Evolutionary conservation across 2,888 invertebrate genomes (phyloP).

Genomic region (Phortica okadai): DNA sequence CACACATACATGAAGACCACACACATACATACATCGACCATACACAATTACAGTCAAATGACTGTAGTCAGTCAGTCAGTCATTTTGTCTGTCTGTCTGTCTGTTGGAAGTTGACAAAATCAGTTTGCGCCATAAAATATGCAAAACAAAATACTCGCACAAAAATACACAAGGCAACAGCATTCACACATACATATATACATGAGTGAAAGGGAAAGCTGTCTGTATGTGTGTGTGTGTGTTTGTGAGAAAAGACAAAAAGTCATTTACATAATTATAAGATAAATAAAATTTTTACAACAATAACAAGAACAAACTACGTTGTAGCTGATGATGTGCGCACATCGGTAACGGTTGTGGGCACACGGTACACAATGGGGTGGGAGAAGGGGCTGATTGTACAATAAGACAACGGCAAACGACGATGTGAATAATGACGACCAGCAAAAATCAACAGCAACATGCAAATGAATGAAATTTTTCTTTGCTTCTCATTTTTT

Average conservation of each 20-base stretch:
- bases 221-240: conserved; percentile 4
- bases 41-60: background rate
- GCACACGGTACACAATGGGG: too few relatives aligned
- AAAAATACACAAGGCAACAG: conserved; percentile 30
- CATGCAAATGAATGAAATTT: conserved; percentile 41
- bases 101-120: conserved; percentile 39
- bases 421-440: background rate
- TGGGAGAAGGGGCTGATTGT: background rate
- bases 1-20: conserved; percentile 1
- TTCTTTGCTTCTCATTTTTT: conserved; percentile 9
- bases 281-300: conserved; percentile 67
- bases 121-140: conserved; percentile 40
- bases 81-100: background rate
- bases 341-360: background rate
- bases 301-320: conserved; percentile 51
- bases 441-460: conserved; percentile 27
- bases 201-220: background rate
- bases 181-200: conserved; percentile 24
- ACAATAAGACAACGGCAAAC: background rate
- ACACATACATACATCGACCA: background rate
- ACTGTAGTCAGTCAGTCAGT: background rate
- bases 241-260: conserved; percentile 25
- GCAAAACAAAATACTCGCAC: conserved; percentile 39
- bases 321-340: background rate
- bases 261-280: conserved; percentile 66